phyloP scores from a whole-genome alignment of 2,888 invertebrate genomes.

The Caenorhabditis panamensis region DNA sequence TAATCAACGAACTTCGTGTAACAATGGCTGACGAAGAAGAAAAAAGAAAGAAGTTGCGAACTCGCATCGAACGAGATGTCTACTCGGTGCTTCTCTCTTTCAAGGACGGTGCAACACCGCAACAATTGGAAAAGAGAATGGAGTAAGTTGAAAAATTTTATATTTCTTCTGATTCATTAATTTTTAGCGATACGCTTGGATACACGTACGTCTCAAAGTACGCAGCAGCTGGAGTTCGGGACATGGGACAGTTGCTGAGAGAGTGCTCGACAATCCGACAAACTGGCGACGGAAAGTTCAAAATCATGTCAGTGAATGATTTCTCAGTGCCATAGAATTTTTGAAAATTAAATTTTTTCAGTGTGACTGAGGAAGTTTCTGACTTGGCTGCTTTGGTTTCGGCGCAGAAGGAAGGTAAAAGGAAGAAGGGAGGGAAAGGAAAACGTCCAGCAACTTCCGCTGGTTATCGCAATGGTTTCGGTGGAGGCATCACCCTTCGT shows the following conservation, averaged over 20 bases:
- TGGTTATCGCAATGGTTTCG: neutral
- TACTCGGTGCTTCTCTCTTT: conserved; percentile 5
- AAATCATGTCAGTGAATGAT: conserved; percentile 12
- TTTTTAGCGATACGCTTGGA: conserved; percentile 16
- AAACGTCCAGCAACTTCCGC: neutral
- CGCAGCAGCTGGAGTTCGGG: neutral
- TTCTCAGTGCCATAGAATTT: neutral
- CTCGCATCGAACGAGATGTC: conserved; percentile 3
- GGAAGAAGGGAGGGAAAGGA: neutral
- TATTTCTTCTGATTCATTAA: neutral
- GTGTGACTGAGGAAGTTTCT: neutral
- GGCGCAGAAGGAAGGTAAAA: conserved; percentile 17
- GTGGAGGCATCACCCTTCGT: neutral
- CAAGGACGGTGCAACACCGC: conserved; percentile 7
- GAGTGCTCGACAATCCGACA: conserved; percentile 1
- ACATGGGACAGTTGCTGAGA: conserved; percentile 3
- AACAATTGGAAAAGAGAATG: conserved; percentile 1
- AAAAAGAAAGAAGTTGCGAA: neutral
- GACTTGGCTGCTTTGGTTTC: conserved; percentile 1
- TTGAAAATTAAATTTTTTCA: neutral
- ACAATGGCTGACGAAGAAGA: conserved; percentile 2
- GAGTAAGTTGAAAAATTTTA: too few relatives aligned
- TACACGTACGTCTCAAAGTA: conserved; percentile 3
- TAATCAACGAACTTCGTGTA: neutral
- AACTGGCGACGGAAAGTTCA: neutral